These are phyloP conservation scores for Sylvilagus floridanus DNA, from an alignment of 2,797 vertebrate species.

Conservation along the genomic window DNA sequence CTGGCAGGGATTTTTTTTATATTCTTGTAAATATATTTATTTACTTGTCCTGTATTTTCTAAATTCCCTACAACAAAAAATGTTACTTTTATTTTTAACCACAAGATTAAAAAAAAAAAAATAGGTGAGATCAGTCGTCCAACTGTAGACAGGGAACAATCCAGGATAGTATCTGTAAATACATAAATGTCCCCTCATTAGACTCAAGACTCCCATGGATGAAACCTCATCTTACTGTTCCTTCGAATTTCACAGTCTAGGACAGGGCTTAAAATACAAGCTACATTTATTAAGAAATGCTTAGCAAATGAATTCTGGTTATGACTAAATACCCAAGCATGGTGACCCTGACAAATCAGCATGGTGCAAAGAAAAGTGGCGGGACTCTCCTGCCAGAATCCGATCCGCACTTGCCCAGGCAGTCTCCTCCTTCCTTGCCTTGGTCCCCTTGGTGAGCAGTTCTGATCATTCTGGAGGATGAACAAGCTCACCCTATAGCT, in stretches of 20 bases:
- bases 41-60: neutral
- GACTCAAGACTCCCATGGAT: neutral
- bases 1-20: neutral
- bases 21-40: neutral
- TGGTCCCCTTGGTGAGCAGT: neutral
- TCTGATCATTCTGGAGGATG: neutral
- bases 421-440: neutral
- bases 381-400: neutral
- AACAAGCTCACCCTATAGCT: neutral
- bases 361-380: neutral
- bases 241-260: neutral
- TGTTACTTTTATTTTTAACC: conserved; percentile 21
- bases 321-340: neutral
- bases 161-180: conserved; percentile 26
- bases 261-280: conserved; percentile 8
- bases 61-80: conserved; percentile 40
- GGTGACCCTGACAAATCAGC: neutral
- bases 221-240: neutral
- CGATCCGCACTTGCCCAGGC: neutral
- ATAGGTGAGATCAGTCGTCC: neutral
- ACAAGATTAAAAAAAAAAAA: neutral
- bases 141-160: neutral
- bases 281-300: neutral
- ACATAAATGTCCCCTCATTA: neutral
- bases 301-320: conserved; percentile 25